phyloP scores from a whole-genome alignment of 1,140 invertebrate genomes.

The Periplaneta americana region DNA sequence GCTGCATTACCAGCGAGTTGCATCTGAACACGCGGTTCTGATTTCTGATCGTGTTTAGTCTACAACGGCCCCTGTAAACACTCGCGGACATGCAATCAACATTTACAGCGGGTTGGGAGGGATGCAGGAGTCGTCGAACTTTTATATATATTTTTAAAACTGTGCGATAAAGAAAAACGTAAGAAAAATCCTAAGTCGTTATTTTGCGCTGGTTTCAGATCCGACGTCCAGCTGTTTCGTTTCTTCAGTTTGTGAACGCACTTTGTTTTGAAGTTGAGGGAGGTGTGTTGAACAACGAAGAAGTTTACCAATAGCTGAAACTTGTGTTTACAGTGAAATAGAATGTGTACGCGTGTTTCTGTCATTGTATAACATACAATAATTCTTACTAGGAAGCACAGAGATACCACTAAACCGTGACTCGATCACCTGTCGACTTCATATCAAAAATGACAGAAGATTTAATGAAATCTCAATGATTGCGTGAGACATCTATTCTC shows the following conservation, averaged over 20 bases:
- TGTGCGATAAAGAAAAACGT: not conserved
- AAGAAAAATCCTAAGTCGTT: not conserved
- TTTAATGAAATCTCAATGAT: too few relatives aligned
- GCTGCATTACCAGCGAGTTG: not conserved
- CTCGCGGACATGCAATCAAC: not conserved
- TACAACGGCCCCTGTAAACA: not conserved
- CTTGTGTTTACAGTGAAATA: too few relatives aligned
- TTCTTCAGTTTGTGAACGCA: not conserved
- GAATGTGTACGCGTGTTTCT: too few relatives aligned
- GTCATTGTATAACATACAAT: too few relatives aligned
- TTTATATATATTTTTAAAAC: slow-evolving; percentile 7
- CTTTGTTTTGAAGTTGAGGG: too few relatives aligned
- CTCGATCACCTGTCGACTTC: too few relatives aligned
- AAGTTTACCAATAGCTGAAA: too few relatives aligned
- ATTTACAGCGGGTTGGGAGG: not conserved
- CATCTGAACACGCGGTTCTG: not conserved
- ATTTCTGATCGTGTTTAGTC: not conserved
- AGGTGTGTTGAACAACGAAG: too few relatives aligned
- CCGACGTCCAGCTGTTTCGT: not conserved
- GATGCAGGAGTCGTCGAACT: slow-evolving; percentile 17
- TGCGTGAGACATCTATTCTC: too few relatives aligned
- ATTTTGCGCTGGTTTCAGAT: not conserved
- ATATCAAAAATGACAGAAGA: too few relatives aligned
- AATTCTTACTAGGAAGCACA: too few relatives aligned
- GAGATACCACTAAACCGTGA: too few relatives aligned